A percentile compares a stretch with the other conserved stretches of the same genome.
phyloP scores from a whole-genome alignment of 2,888 invertebrate genomes.

The Orthonychiurus folsomi region DNA sequence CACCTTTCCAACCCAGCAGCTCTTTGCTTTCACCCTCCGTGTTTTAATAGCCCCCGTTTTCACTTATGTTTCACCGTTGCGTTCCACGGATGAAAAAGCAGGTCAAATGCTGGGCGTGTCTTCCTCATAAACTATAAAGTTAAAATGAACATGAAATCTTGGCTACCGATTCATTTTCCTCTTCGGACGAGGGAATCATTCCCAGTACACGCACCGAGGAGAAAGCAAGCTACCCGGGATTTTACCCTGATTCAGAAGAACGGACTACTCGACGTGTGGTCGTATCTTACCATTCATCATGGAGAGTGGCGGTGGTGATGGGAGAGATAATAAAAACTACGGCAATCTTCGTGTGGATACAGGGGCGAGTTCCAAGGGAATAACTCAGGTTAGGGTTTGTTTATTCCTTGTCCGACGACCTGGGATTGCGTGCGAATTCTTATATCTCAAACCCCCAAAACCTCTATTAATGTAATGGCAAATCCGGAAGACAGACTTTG shows the following conservation, averaged over 20 bases:
- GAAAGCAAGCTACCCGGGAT: not conserved
- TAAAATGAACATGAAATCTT: not conserved
- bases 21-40: too few relatives aligned
- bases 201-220: not conserved
- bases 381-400: constrained; percentile 28
- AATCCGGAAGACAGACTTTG: too few relatives aligned
- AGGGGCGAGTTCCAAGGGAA: constrained; percentile 23
- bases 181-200: too few relatives aligned
- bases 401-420: not conserved
- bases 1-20: too few relatives aligned
- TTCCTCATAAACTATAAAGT: not conserved
- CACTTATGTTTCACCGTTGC: not conserved
- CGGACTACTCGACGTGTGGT: not conserved
- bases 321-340: constrained; percentile 15
- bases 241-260: not conserved
- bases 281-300: constrained; percentile 3
- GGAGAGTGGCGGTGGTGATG: constrained; percentile 10
- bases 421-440: not conserved
- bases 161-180: not conserved
- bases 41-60: not conserved
- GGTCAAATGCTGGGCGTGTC: not conserved
- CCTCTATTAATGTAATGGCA: constrained; percentile 1
- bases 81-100: not conserved
- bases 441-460: not conserved
- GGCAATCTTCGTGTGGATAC: constrained; percentile 33